Percentiles rank a stretch among this genome's conserved stretches.
These are phyloP conservation scores for Polypterus bichir DNA, from an alignment of 2,113 vertebrate species.

Conservation along the genomic window DNA sequence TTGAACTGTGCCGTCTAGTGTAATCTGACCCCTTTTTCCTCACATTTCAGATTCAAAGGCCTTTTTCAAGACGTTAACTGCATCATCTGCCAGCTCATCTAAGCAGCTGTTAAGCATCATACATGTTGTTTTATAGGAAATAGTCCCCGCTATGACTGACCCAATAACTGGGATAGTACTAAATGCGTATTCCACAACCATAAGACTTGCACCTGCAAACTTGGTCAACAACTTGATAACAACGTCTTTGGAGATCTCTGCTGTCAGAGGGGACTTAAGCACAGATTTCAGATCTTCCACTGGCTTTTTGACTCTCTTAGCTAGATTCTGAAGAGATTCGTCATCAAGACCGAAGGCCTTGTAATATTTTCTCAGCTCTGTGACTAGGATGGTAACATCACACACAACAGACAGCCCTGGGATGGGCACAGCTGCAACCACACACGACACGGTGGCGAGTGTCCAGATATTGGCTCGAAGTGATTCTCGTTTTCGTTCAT, in stretches of 20 bases:
- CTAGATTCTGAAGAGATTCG: constrained; percentile 30
- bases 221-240: too few species aligned
- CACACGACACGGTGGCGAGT: constrained; percentile 29
- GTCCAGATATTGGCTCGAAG: constrained; percentile 36
- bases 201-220: too few species aligned
- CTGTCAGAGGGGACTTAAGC: too few species aligned
- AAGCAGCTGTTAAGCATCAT: too few species aligned
- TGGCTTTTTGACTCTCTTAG: too few species aligned
- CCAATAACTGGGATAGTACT: too few species aligned
- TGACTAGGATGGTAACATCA: constrained; percentile 29
- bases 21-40: background rate
- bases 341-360: constrained; percentile 38
- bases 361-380: constrained; percentile 28
- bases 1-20: constrained; percentile 3
- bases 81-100: constrained; percentile 26
- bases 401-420: constrained; percentile 32
- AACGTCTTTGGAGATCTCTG: too few species aligned
- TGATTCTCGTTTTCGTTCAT: constrained; percentile 37
- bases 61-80: constrained; percentile 31
- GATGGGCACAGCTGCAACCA: constrained; percentile 31
- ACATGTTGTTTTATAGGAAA: too few species aligned
- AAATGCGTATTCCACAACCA: too few species aligned
- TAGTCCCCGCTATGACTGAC: too few species aligned
- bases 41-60: constrained; percentile 25
- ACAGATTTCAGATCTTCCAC: too few species aligned